Conservation (phyloP, 2,888 invertebrate species). For the Plebejus argus region DNA sequence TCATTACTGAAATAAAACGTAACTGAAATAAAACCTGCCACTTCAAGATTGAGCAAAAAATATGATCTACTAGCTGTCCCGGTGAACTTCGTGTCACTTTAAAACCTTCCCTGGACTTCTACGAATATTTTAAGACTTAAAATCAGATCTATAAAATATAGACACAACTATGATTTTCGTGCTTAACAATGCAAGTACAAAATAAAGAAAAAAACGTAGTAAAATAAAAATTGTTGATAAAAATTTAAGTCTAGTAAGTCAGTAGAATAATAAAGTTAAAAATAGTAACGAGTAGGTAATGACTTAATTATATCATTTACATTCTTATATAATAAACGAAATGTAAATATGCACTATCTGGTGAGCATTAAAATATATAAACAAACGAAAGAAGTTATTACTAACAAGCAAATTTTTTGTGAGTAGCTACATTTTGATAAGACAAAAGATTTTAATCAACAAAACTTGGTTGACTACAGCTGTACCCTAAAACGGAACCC, state of each 20-base stretch:
- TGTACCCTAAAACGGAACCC: too few relatives aligned
- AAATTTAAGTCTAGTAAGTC: not conserved
- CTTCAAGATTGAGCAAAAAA: not conserved
- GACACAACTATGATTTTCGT: not conserved
- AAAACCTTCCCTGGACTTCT: too few relatives aligned
- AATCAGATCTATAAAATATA: too few relatives aligned
- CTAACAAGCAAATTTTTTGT: too few relatives aligned
- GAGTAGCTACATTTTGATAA: too few relatives aligned
- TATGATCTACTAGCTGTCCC: not conserved
- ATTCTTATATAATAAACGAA: not conserved
- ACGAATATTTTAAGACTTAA: too few relatives aligned
- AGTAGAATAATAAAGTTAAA: not conserved
- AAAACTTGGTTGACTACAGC: too few relatives aligned
- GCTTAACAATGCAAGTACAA: not conserved
- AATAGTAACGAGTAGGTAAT: not conserved
- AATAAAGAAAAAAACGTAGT: not conserved
- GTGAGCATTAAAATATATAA: not conserved
- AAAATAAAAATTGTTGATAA: not conserved
- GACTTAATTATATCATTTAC: not conserved
- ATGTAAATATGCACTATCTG: not conserved
- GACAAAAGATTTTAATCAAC: too few relatives aligned
- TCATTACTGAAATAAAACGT: slow-evolving; percentile 12
- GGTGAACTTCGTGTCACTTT: too few relatives aligned
- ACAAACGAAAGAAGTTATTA: too few relatives aligned
- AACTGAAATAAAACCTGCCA: not conserved